Evolutionary conservation across 2,797 vertebrate genomes (phyloP).

Genomic region (Lycodopsis pacificus): DNA sequence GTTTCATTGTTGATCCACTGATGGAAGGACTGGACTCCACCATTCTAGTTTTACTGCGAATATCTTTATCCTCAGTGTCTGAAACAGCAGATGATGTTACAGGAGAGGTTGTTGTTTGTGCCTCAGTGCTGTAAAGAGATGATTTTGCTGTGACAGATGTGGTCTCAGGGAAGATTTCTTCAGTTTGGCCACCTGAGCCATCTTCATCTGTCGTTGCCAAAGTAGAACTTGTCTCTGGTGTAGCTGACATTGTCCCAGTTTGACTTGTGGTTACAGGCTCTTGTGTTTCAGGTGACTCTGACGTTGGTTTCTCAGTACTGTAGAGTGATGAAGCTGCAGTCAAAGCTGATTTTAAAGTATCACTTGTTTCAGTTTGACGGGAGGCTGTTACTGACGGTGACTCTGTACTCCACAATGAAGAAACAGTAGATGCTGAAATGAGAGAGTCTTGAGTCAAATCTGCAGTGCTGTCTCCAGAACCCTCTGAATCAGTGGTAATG

Average conservation of each 20-base stretch:
- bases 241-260: background rate
- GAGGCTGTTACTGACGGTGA: background rate
- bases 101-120: background rate
- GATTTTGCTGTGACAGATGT: background rate
- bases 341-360: background rate
- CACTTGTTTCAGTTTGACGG: background rate
- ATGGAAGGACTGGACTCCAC: too few species aligned
- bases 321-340: background rate
- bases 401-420: background rate
- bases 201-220: constrained; percentile 3
- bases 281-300: background rate
- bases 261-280: background rate
- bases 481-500: too few species aligned
- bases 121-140: background rate
- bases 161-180: background rate
- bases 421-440: too few species aligned
- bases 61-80: too few species aligned
- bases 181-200: constrained; percentile 37
- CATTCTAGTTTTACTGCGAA: too few species aligned
- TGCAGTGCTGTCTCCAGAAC: too few species aligned
- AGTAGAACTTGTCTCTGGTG: background rate
- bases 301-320: constrained; percentile 17
- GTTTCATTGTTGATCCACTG: too few species aligned
- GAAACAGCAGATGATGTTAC: background rate
- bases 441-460: too few species aligned